Evolutionary conservation across 2,113 vertebrate species (phyloP).

Genomic region (Gymnorhina tibicen): DNA sequence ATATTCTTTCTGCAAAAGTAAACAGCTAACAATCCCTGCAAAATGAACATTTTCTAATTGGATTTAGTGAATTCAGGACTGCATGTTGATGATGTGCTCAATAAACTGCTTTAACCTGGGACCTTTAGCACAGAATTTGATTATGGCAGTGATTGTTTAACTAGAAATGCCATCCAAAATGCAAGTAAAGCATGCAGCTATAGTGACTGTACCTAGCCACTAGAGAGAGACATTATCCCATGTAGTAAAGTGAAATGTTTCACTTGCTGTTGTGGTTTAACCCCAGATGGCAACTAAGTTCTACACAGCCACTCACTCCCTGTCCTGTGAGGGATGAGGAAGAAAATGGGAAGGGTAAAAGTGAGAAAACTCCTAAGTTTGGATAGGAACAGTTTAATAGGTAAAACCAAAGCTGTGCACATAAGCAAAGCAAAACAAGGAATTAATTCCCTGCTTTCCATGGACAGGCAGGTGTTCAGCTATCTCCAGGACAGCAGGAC

Average conservation of each 20-base stretch:
- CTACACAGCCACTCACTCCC: not conserved
- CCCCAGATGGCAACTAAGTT: not conserved
- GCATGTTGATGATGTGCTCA: not conserved
- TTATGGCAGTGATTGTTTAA: not conserved
- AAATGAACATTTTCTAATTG: not conserved
- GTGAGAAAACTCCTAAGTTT: not conserved
- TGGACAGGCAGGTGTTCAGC: not conserved
- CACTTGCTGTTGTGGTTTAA: not conserved
- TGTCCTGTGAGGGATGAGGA: not conserved
- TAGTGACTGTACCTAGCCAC: constrained; percentile 61
- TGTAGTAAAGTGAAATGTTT: constrained; percentile 15
- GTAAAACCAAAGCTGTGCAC: not conserved
- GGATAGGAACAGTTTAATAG: not conserved
- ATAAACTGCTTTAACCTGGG: not conserved
- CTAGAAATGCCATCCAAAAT: not conserved
- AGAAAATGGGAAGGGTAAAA: not conserved
- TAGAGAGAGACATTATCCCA: constrained; percentile 67
- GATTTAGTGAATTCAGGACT: not conserved
- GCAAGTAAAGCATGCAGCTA: not conserved
- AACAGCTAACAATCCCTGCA: not conserved
- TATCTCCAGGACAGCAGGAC: not conserved
- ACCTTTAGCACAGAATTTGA: not conserved
- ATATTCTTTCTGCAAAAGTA: not conserved
- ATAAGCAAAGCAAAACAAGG: not conserved
- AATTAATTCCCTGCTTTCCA: not conserved